Evolutionary conservation across 2,113 vertebrate species (phyloP).

Genomic region (Chionodraco myersi): DNA sequence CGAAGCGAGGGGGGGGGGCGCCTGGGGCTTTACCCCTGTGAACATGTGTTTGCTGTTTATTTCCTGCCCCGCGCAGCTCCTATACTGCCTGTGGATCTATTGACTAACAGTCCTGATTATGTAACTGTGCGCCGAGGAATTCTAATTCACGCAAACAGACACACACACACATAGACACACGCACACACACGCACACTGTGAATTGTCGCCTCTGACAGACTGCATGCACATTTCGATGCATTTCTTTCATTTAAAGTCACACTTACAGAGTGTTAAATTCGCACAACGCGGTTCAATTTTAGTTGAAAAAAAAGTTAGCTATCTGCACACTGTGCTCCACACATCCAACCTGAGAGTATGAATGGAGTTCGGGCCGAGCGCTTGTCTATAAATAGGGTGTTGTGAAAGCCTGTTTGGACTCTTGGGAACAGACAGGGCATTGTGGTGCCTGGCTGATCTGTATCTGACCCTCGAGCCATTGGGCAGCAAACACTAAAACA

Average conservation of each 20-base stretch:
- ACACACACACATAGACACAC: not conserved
- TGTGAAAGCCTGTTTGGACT: constrained; percentile 56
- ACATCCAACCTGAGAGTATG: constrained; percentile 46
- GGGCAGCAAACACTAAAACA: constrained; percentile 6
- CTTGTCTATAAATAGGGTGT: constrained; percentile 71
- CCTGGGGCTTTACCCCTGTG: not conserved
- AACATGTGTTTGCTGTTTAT: constrained; percentile 14
- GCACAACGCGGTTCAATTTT: not conserved
- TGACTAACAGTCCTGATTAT: constrained; percentile 57
- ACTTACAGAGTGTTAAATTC: not conserved
- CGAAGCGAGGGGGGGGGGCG: not conserved
- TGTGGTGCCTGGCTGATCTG: constrained; percentile 60
- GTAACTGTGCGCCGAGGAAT: constrained; percentile 19
- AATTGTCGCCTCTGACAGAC: constrained; percentile 1
- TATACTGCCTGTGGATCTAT: constrained; percentile 44
- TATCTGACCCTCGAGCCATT: constrained; percentile 66
- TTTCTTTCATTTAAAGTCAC: not conserved
- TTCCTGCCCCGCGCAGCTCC: constrained; percentile 27
- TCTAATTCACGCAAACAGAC: not conserved
- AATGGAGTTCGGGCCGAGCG: constrained; percentile 45
- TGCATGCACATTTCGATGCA: constrained; percentile 16
- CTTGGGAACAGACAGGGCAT: constrained; percentile 73
- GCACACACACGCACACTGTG: constrained; percentile 6
- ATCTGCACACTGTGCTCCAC: not conserved
- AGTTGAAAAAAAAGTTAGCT: not conserved